Percentiles rank a stretch among this genome's conserved stretches.
phyloP scores from a whole-genome alignment of 2,888 invertebrate genomes.

The Hypsopygia costalis region DNA sequence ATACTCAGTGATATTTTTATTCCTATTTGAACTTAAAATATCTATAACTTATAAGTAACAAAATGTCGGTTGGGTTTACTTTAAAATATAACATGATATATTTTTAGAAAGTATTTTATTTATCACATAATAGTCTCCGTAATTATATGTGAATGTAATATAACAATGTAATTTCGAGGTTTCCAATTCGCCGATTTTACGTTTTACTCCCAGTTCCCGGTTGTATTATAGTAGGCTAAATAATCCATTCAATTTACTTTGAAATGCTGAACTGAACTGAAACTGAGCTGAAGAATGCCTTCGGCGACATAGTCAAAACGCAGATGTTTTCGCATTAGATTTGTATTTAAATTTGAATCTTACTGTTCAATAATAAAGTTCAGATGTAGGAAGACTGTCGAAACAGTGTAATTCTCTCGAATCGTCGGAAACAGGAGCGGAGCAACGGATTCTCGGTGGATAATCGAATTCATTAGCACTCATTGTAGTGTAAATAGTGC shows the following conservation, averaged over 20 bases:
- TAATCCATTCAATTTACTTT: conserved; percentile 17
- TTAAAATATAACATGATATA: no score
- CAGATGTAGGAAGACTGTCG: conserved; percentile 2
- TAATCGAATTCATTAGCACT: conserved; percentile 70
- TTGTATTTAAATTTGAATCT: conserved; percentile 21
- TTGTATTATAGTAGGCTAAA: conserved; percentile 9
- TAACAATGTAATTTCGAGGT: no score
- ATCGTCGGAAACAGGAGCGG: conserved; percentile 40
- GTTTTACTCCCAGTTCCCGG: no score
- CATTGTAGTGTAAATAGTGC: conserved; percentile 53
- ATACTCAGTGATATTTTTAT: no score
- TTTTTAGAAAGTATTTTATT: no score
- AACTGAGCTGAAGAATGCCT: conserved; percentile 14
- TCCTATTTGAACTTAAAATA: no score
- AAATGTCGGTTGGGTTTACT: no score
- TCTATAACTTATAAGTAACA: no score
- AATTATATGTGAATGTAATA: no score
- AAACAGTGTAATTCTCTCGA: conserved; percentile 23
- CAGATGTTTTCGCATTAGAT: conserved; percentile 14
- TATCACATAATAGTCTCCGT: no score
- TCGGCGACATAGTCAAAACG: conserved; percentile 21
- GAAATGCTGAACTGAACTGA: conserved; percentile 14
- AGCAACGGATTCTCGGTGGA: conserved; percentile 52
- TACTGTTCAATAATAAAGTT: conserved; percentile 18
- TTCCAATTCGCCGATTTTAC: background rate